Percentiles rank a stretch among this genome's conserved stretches.
These are phyloP conservation scores for Anniella stebbinsi DNA, from an alignment of 2,797 vertebrate species.

Conservation along the genomic window DNA sequence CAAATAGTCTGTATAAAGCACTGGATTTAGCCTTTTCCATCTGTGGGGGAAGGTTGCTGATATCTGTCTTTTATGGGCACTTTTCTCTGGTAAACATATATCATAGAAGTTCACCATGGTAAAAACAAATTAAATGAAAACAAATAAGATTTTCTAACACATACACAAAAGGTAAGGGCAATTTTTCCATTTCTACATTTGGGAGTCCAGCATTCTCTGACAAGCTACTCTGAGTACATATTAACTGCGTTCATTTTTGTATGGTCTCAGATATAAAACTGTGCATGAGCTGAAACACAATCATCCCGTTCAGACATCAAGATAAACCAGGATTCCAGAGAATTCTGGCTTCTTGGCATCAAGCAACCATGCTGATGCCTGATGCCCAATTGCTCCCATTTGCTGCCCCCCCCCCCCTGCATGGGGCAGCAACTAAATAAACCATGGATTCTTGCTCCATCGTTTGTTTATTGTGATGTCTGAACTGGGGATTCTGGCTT, in stretches of 20 bases:
- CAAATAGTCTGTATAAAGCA: neutral
- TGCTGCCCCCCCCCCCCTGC: too few relatives aligned
- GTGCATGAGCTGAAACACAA: neutral
- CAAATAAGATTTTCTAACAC: neutral
- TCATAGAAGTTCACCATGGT: neutral
- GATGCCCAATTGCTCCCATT: too few relatives aligned
- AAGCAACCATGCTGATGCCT: too few relatives aligned
- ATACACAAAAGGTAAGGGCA: neutral
- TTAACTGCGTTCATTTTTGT: neutral
- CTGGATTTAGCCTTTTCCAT: neutral
- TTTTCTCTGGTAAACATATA: neutral
- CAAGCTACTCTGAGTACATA: slow-evolving; percentile 22
- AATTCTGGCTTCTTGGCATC: too few relatives aligned
- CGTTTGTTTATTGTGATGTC: too few relatives aligned
- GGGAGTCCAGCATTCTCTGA: neutral
- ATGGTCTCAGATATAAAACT: slow-evolving; percentile 18
- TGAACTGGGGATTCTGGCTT: too few relatives aligned
- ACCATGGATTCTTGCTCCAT: too few relatives aligned
- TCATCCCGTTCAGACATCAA: neutral
- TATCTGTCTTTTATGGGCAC: neutral
- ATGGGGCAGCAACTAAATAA: too few relatives aligned
- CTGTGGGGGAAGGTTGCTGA: neutral
- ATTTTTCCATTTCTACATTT: neutral
- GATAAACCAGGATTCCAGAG: too few relatives aligned
- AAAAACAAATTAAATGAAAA: slow-evolving; percentile 1